Conservation (phyloP, 2,888 invertebrate genomes). For the Scotopteryx bipunctaria region DNA sequence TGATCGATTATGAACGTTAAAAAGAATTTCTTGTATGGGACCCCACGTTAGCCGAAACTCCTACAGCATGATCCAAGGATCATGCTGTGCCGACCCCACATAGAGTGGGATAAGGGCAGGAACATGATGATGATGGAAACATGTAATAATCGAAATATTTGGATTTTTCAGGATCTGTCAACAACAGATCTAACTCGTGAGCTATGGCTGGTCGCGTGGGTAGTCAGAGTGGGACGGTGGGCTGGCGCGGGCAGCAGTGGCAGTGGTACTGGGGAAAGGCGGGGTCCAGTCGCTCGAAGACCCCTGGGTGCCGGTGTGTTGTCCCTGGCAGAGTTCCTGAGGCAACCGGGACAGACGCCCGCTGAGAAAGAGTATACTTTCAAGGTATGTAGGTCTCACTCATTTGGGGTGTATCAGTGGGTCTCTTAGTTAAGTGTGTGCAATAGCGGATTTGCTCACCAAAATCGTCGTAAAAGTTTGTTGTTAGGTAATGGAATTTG, state of each 20-base stretch:
- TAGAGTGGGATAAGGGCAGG: no score
- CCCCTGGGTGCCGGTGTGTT: conserved; percentile 95
- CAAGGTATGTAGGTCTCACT: conserved; percentile 84
- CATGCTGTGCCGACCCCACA: no score
- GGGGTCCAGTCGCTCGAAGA: conserved; percentile 85
- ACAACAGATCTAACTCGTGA: conserved; percentile 93
- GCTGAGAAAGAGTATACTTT: conserved; percentile 91
- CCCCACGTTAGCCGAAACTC: no score
- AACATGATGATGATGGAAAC: no score
- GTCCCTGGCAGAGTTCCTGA: conserved; percentile 87
- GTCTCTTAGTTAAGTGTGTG: no score
- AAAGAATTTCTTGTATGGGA: no score
- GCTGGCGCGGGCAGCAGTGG: conserved; percentile 76
- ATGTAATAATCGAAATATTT: conserved; percentile 1
- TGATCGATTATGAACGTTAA: no score
- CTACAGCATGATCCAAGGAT: no score
- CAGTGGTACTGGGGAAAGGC: conserved; percentile 77
- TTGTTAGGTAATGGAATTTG: no score
- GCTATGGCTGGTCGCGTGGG: conserved; percentile 94
- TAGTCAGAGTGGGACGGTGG: conserved; percentile 94
- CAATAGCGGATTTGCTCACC: no score
- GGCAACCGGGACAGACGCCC: conserved; percentile 81
- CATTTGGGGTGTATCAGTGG: no score
- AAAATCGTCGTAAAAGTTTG: no score
- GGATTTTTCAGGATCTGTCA: conserved; percentile 88